A percentile compares a stretch with the other conserved stretches of the same genome.
Conservation (phyloP, 1,140 invertebrate species). For the Plectrocnemia conspersa region DNA sequence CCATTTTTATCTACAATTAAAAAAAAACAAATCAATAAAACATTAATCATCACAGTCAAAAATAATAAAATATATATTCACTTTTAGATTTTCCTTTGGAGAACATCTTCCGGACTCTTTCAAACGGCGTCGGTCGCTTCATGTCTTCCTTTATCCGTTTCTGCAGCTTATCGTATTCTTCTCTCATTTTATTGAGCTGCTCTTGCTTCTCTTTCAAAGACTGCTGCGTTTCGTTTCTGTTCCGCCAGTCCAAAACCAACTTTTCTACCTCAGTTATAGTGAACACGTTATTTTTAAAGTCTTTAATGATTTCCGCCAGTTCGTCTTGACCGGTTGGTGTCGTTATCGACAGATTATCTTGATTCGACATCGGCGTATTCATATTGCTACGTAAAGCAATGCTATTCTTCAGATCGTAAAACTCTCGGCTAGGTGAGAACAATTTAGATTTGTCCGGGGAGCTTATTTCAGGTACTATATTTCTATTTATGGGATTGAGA, state of each 20-base stretch:
- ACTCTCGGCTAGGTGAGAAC: slow-evolving; percentile 39
- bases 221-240: slow-evolving; percentile 78
- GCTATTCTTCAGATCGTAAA: too few relatives aligned
- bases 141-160: slow-evolving; percentile 65
- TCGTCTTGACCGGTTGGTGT: slow-evolving; percentile 61
- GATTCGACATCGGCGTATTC: slow-evolving; percentile 10
- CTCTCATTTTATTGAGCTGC: slow-evolving; percentile 70
- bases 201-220: slow-evolving; percentile 80
- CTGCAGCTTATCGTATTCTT: slow-evolving; percentile 77
- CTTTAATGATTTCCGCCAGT: slow-evolving; percentile 79
- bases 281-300: slow-evolving; percentile 84
- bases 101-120: slow-evolving; percentile 72
- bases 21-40: slow-evolving; percentile 34
- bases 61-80: slow-evolving; percentile 14
- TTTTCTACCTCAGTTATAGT: slow-evolving; percentile 79
- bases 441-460: slow-evolving; percentile 43
- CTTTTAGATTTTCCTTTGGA: slow-evolving; percentile 57
- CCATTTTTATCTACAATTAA: slow-evolving; percentile 42
- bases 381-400: neutral
- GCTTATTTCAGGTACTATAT: slow-evolving; percentile 2
- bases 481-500: slow-evolving; percentile 16
- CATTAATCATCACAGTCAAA: neutral
- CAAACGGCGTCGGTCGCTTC: slow-evolving; percentile 72
- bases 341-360: slow-evolving; percentile 16
- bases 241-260: slow-evolving; percentile 78